phyloP scores from a whole-genome alignment of 2,888 invertebrate species.

The Drosophila macrospina region DNA sequence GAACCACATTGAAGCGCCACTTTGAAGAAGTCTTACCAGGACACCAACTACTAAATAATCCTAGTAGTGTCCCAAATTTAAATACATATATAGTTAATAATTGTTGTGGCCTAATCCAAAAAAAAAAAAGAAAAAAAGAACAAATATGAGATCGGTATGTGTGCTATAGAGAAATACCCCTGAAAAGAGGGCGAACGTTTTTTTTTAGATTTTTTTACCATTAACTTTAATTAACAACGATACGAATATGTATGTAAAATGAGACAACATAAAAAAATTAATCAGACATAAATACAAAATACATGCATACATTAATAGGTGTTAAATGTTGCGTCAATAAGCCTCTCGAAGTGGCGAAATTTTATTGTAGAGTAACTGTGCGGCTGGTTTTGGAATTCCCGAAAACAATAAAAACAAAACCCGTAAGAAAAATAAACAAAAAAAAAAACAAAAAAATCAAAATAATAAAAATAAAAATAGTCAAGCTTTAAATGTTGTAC shows the following conservation, averaged over 20 bases:
- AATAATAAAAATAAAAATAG: slow-evolving; percentile 47
- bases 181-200: slow-evolving; percentile 30
- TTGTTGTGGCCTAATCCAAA: slow-evolving; percentile 19
- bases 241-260: slow-evolving; percentile 3
- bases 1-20: slow-evolving; percentile 5
- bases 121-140: neutral
- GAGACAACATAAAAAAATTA: slow-evolving; percentile 7
- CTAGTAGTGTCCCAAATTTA: slow-evolving; percentile 13
- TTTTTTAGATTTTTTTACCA: slow-evolving; percentile 74
- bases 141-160: slow-evolving; percentile 33
- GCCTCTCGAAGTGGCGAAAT: slow-evolving; percentile 53
- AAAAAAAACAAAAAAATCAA: neutral
- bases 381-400: slow-evolving; percentile 33
- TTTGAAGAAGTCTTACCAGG: slow-evolving; percentile 9
- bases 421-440: slow-evolving; percentile 16
- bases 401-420: slow-evolving; percentile 34
- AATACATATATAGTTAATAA: slow-evolving; percentile 13
- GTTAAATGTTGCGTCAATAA: slow-evolving; percentile 72
- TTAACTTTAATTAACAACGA: slow-evolving; percentile 56
- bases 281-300: neutral
- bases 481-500: slow-evolving; percentile 78
- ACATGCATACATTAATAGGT: slow-evolving; percentile 37
- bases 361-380: slow-evolving; percentile 56
- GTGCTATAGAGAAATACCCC: slow-evolving; percentile 38
- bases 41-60: slow-evolving; percentile 16